Conservation (phyloP, 2,113 vertebrate species). For the Dicerorhinus sumatrensis region DNA sequence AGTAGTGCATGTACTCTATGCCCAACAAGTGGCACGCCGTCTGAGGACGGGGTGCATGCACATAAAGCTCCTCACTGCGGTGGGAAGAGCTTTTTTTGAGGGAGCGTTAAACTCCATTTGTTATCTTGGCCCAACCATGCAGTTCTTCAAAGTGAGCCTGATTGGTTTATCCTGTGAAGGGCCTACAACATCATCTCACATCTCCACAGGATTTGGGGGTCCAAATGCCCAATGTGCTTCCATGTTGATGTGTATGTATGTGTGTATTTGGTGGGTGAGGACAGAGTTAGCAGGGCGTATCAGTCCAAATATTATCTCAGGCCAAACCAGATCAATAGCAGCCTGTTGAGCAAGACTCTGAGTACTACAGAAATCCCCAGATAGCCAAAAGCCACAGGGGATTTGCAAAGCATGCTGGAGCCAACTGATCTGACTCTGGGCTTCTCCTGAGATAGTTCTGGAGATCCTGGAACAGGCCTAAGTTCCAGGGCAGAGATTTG, state of each 20-base stretch:
- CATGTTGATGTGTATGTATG: neutral
- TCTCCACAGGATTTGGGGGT: neutral
- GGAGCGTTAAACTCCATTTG: neutral
- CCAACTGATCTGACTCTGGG: neutral
- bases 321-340: neutral
- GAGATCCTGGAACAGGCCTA: neutral
- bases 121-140: neutral
- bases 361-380: neutral
- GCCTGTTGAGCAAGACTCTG: neutral
- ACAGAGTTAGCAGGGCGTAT: neutral
- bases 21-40: no score
- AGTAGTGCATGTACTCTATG: neutral
- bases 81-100: neutral
- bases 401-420: neutral
- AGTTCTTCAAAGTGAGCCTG: neutral
- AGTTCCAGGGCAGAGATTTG: conserved; percentile 8
- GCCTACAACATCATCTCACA: neutral
- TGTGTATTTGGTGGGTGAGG: neutral
- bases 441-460: neutral
- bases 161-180: neutral
- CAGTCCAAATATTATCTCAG: neutral
- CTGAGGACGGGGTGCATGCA: rapidly evolving
- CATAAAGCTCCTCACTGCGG: neutral
- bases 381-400: neutral
- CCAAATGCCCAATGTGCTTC: neutral